Conservation (phyloP, 2,797 vertebrate genomes). For the Arnoldichthys spilopterus region DNA sequence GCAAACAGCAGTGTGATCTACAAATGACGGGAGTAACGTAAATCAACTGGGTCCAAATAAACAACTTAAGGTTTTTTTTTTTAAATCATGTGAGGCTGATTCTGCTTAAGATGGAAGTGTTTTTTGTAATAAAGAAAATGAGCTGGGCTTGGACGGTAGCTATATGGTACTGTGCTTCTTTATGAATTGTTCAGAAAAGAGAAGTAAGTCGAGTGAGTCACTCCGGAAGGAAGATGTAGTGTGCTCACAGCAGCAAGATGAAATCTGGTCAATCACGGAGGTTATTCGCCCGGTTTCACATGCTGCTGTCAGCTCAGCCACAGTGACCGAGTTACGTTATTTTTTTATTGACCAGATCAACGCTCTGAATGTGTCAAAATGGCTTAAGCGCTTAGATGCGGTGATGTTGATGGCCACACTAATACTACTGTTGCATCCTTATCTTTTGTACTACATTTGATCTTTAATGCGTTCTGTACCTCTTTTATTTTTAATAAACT, state of each 20-base stretch:
- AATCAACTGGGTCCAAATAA: conserved; percentile 2
- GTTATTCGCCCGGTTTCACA: conserved; percentile 12
- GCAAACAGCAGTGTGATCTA: neutral
- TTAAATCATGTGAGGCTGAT: neutral
- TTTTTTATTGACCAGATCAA: conserved; percentile 8
- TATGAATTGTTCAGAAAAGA: conserved; percentile 12
- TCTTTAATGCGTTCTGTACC: too few relatives aligned
- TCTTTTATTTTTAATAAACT: too few relatives aligned
- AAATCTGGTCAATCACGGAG: conserved; percentile 56
- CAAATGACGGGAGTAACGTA: neutral
- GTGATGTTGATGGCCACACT: too few relatives aligned
- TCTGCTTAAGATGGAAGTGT: neutral
- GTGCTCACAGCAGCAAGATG: conserved; percentile 58
- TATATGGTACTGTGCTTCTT: neutral
- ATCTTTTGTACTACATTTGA: too few relatives aligned
- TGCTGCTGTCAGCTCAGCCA: conserved; percentile 7
- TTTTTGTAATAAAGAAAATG: neutral
- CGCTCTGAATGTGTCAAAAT: too few relatives aligned
- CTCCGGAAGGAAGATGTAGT: conserved; percentile 10
- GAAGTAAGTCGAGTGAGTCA: neutral
- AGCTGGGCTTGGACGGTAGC: neutral
- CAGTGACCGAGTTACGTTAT: neutral
- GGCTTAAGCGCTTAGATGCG: too few relatives aligned
- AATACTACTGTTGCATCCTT: too few relatives aligned
- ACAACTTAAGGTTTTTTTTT: neutral